Base-by-base conservation (phyloP, 2,888 invertebrate species). In the Yponomeuta sedellus region DNA sequence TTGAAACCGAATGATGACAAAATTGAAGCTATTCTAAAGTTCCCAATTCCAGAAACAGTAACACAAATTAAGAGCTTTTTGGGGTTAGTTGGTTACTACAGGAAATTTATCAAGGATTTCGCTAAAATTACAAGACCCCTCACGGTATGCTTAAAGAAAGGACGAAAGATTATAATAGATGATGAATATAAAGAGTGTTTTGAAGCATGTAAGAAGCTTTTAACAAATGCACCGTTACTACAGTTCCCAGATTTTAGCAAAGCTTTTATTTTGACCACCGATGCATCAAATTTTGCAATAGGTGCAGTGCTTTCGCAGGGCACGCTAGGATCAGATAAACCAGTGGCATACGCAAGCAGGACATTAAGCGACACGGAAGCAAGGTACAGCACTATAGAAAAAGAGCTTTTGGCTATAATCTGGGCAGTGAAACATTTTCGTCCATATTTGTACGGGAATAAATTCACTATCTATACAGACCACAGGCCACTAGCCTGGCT, bases 181-280 rank as follows among this genome's bases (percentile, higher is more conserved):
- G 19, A 68, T 58, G 68, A 75, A 64, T 75, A 70, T 12, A 64
- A 72, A 62, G 52, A 73, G 59, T 66, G 71, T 19, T 73, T 75
- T 25, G 61, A 66, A 65, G 16, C 19, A 11, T 74, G 74, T 34
- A 80, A 77, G 66, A 20, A 74, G 63, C 56, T 77, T 19, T 69
- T 79, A 0, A 72, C 69, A 10, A 74, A 74, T 56, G 72, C 73
- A 52, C 80, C 80, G 0, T 71, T 83, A 10, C 67, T 85, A 20
- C 72, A 76, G 67, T 82, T 79, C 57, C 79, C 79, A 8, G 77
- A 81, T 65, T 83, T 83, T 10, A 28, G 8, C 4, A 66, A 66
- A 44, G 16, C 34, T 39, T 66, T 66, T 22, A 57, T 66, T 12
- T 20, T 66, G 10, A 57, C 63, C 19, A 66, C 66, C 0, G 63